Evolutionary conservation across 2,888 invertebrate species (phyloP).

Genomic region (Zootermopsis nevadensis): DNA sequence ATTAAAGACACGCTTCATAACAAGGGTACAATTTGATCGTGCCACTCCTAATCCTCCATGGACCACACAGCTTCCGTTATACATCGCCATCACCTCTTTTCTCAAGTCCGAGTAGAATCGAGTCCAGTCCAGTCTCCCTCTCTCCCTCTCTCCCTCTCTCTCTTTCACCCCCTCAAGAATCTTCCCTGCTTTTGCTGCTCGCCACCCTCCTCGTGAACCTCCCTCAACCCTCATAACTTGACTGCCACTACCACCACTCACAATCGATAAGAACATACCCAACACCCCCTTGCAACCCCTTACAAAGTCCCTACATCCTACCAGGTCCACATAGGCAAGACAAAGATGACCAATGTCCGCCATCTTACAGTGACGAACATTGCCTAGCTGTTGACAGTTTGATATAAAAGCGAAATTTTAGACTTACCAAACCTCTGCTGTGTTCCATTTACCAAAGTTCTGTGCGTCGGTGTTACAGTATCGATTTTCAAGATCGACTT

Average conservation of each 20-base stretch:
- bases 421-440: not conserved
- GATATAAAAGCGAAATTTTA: constrained; percentile 44
- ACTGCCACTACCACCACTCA: constrained; percentile 51
- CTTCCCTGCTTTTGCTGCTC: constrained; percentile 19
- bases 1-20: too few species aligned
- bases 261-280: constrained; percentile 53
- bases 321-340: constrained; percentile 32
- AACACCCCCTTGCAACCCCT: constrained; percentile 27
- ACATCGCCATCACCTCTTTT: constrained; percentile 37
- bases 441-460: not conserved
- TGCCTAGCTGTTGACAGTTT: constrained; percentile 40
- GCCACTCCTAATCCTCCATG: constrained; percentile 39
- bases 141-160: not conserved
- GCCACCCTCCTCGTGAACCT: constrained; percentile 37
- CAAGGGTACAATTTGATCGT: not conserved
- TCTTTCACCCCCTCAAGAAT: not conserved
- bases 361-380: constrained; percentile 49
- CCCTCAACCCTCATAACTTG: constrained; percentile 53
- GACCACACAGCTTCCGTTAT: constrained; percentile 42
- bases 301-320: constrained; percentile 27
- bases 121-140: constrained; percentile 17
- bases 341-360: constrained; percentile 51
- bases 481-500: constrained; percentile 3
- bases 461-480: not conserved
- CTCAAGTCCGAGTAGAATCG: constrained; percentile 32